Percentiles rank a stretch among this genome's conserved stretches.
These are phyloP conservation scores for Polyommatus icarus DNA, from an alignment of 2,888 invertebrate species.

Conservation along the genomic window DNA sequence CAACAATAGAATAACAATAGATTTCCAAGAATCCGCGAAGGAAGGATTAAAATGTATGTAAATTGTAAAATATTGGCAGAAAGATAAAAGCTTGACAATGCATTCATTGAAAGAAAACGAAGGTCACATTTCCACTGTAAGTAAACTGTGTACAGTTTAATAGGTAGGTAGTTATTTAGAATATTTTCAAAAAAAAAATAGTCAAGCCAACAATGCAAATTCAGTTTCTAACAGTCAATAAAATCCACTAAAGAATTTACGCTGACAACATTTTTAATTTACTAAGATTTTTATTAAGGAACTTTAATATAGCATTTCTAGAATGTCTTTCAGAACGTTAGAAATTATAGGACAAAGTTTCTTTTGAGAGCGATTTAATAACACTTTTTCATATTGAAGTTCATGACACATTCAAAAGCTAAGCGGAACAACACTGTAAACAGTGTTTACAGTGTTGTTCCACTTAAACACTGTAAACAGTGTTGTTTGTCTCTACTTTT, in stretches of 20 bases:
- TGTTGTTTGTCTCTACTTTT: background rate
- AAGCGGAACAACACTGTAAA: background rate
- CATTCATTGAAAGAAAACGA: too few relatives aligned
- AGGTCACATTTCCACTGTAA: too few relatives aligned
- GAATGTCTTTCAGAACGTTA: constrained; percentile 9
- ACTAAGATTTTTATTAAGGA: constrained; percentile 11
- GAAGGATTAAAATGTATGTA: too few relatives aligned
- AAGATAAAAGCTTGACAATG: too few relatives aligned
- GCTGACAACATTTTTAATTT: background rate
- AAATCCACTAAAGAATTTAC: background rate
- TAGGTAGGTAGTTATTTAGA: background rate
- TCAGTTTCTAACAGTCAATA: background rate
- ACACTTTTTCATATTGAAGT: constrained; percentile 5
- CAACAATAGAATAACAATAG: too few relatives aligned
- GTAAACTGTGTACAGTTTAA: too few relatives aligned
- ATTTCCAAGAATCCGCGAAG: too few relatives aligned
- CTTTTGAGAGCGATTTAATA: constrained; percentile 11
- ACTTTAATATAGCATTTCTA: constrained; percentile 11
- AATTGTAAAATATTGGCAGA: too few relatives aligned
- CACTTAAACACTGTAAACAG: background rate
- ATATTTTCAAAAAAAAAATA: background rate
- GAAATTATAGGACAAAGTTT: constrained; percentile 13
- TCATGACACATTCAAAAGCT: background rate
- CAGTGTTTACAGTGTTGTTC: too few relatives aligned
- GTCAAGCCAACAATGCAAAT: background rate